phyloP scores from a whole-genome alignment of 2,113 vertebrate species.

The Diphyllodes magnificus region DNA sequence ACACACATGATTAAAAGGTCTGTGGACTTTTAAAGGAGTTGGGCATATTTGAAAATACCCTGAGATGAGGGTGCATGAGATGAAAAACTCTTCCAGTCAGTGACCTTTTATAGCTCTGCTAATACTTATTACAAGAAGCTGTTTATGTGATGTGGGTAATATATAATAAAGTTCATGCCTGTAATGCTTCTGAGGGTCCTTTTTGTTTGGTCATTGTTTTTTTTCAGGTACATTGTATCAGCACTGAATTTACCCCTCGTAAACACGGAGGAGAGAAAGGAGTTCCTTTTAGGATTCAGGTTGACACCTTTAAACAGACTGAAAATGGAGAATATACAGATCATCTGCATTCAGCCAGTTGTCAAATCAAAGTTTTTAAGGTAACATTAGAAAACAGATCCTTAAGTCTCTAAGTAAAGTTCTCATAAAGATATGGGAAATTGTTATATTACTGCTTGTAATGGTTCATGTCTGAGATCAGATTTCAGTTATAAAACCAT shows the following conservation, averaged over 20 bases:
- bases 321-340: constrained; percentile 81
- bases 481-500: not conserved
- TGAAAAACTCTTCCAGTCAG: not conserved
- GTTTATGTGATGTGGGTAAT: not conserved
- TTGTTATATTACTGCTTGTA: not conserved
- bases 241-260: constrained; percentile 82
- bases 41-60: not conserved
- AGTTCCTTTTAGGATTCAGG: constrained; percentile 82
- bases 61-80: not conserved
- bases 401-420: not conserved
- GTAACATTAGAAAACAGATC: constrained; percentile 42
- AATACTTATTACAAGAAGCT: not conserved
- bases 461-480: not conserved
- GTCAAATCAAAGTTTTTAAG: constrained; percentile 86
- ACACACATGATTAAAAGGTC: not conserved
- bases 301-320: constrained; percentile 81
- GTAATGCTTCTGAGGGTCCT: not conserved
- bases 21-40: not conserved
- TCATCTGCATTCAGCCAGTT: constrained; percentile 83
- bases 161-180: not conserved
- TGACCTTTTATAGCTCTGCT: not conserved
- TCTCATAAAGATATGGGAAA: not conserved
- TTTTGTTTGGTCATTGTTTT: not conserved
- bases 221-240: constrained; percentile 81
- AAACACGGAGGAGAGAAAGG: constrained; percentile 84